Base-by-base conservation (phyloP, 2,888 invertebrate species). In the Mythimna albipuncta region DNA sequence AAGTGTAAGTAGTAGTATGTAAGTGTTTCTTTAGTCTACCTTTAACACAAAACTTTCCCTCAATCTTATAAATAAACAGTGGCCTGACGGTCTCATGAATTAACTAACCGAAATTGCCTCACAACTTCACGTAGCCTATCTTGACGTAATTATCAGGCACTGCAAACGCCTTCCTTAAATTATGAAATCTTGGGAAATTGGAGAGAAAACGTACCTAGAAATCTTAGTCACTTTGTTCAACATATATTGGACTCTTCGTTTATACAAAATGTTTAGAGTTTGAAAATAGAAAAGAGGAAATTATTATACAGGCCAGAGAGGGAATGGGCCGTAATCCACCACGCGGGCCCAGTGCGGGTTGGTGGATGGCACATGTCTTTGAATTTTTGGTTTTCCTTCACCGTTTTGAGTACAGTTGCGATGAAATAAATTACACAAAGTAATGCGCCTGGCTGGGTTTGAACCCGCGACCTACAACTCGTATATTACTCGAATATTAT, bases 41-140 rank as follows among this genome's bases (percentile, higher is more conserved):
- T 64, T 66, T 26, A 7, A 57, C 21, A 54, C 68, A 0, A 63
- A 62, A 58, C 81, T 79, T 84, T 82, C 79, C 59, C 63, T 64
- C n/a, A 44, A 63, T 57, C 73, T 83, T 65, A 84, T 84, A 75
- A 82, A 84, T 82, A 83, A 80, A 70, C 67, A 84, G 62, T 54
- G 55, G 47, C 7, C 10, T 5, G 32, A n/a, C 55, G 44, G 21
- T 74, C 82, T 72, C 72, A 61, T 72, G 77, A 77, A 84, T 77
- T 71, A 79, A 81, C 73, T 72, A 79, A 83, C 72, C 35, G 21
- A 75, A 80, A 69, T 84, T 83, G 74, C 80, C 9, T 75, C 65
- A 82, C 58, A 35, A 68, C 67, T 81, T 73, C 64, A 71, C 67
- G 63, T 75, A 35, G 62, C 52, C 41, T 71, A 74, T 82, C 84